These are phyloP conservation scores for Xestia ashworthii DNA, from an alignment of 2,888 invertebrate genomes.

Conservation along the genomic window DNA sequence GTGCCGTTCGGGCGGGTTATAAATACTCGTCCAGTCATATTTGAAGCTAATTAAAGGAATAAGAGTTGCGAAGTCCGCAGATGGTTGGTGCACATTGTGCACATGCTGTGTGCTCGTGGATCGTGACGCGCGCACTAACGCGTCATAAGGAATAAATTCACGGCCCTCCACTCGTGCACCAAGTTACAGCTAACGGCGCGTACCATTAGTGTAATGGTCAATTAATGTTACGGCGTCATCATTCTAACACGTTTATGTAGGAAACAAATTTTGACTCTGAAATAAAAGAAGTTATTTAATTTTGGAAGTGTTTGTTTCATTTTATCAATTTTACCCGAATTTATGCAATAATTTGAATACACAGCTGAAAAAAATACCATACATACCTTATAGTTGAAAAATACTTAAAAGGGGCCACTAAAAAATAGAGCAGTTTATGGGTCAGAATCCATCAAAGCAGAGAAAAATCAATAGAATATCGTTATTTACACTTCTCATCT, in stretches of 20 bases:
- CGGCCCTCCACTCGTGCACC: conserved; percentile 84
- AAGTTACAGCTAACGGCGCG: conserved; percentile 82
- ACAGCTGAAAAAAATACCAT: background rate
- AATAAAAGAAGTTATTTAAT: conserved; percentile 91
- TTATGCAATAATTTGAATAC: background rate
- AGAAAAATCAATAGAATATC: background rate
- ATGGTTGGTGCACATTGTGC: conserved; percentile 58
- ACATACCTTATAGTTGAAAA: background rate
- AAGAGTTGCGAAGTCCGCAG: conserved; percentile 65
- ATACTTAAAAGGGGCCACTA: background rate
- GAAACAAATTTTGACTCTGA: conserved; percentile 90
- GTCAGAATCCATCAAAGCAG: no score
- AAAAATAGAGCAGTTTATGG: background rate
- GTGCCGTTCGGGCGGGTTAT: conserved; percentile 74
- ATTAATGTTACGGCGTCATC: conserved; percentile 88
- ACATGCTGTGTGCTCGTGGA: conserved; percentile 52
- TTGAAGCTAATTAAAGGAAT: conserved; percentile 74
- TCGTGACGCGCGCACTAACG: conserved; percentile 70
- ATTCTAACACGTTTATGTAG: conserved; percentile 90
- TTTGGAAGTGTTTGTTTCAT: conserved; percentile 88
- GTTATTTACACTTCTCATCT: background rate
- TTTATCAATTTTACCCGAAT: conserved; percentile 48
- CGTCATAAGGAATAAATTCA: conserved; percentile 71
- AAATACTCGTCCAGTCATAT: conserved; percentile 78
- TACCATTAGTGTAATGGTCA: conserved; percentile 88